These are phyloP conservation scores for Ceratothoa steindachneri DNA, from an alignment of 2,888 invertebrate species.

Conservation along the genomic window DNA sequence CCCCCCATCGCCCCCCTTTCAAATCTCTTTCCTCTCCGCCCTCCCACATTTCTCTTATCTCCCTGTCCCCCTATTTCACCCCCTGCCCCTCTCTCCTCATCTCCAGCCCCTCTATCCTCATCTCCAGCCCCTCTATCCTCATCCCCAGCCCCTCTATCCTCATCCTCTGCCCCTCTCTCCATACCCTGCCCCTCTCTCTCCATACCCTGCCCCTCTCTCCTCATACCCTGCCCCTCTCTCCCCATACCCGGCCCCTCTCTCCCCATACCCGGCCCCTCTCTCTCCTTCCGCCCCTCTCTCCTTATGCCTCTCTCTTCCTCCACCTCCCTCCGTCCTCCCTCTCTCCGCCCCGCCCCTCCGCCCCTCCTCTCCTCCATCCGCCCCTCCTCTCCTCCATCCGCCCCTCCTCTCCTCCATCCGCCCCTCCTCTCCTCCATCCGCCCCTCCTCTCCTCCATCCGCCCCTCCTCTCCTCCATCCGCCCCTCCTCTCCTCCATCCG, in stretches of 20 bases:
- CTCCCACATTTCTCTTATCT: neutral
- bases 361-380: too few species aligned
- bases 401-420: too few species aligned
- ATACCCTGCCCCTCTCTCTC: too few species aligned
- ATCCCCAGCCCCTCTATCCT: neutral
- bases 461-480: too few species aligned
- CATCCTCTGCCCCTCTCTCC: neutral
- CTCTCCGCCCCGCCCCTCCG: too few species aligned
- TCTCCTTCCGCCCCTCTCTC: constrained; percentile 10
- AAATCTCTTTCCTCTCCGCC: neutral
- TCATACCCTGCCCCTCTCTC: too few species aligned
- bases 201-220: too few species aligned
- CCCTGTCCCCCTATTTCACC: neutral
- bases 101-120: neutral
- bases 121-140: neutral
- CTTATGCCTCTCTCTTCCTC: constrained; percentile 4
- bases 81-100: neutral
- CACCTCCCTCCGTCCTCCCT: too few species aligned
- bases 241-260: neutral
- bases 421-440: too few species aligned
- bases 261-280: neutral
- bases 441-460: too few species aligned
- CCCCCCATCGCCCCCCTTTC: neutral
- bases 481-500: too few species aligned
- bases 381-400: too few species aligned